Base-by-base conservation (phyloP, 2,888 invertebrate species). In the Hypomecis atomaria region DNA sequence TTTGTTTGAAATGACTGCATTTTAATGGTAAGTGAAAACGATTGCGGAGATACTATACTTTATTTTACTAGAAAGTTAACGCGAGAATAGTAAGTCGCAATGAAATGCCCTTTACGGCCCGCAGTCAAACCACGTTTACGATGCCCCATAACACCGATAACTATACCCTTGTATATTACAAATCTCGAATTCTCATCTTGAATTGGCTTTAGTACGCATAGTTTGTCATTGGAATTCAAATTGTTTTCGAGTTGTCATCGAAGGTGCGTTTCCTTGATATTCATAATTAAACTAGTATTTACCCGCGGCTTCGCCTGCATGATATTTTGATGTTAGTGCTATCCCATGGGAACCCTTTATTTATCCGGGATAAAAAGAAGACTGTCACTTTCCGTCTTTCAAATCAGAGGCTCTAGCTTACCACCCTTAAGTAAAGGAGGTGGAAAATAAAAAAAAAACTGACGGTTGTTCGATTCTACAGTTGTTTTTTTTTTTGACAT, bases 201-300 rank as follows among this genome's bases (percentile, higher is more conserved):
- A 78, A 77, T 78, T 72, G 60, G 56, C 55, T 63, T 55, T 56
- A 55, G 43, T 50, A n/a, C n/a, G n/a, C n/a, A 58, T 62, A 66
- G 63, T 66, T 67, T 75, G 74, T 77, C 74, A 74, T 75, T 73
- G 76, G 77, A 81, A 81, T 80, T 81, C 79, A 75, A 84, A 78
- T 78, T 75, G 78, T 74, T 73, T 77, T 77, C 73, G 76, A 78
- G 68, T 73, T 77, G 76, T 78, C 77, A 78, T 78, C 74, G 75
- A 59, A 62, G 56, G 54, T 55, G 70, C 82, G 80, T 78, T 84
- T 76, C 76, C 75, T 72, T 81, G 71, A 81, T 82, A 78, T 66
- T 65, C 63, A 66, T 71, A 1, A 23, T 23, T 23, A 23, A 23
- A n/a, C n/a, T n/a, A n/a, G n/a, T n/a, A n/a, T n/a, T n/a, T n/a